A percentile compares a stretch with the other conserved stretches of the same genome.
Evolutionary conservation across 2,113 vertebrate species (phyloP).

Genomic region (Mesoclemmys tuberculata): DNA sequence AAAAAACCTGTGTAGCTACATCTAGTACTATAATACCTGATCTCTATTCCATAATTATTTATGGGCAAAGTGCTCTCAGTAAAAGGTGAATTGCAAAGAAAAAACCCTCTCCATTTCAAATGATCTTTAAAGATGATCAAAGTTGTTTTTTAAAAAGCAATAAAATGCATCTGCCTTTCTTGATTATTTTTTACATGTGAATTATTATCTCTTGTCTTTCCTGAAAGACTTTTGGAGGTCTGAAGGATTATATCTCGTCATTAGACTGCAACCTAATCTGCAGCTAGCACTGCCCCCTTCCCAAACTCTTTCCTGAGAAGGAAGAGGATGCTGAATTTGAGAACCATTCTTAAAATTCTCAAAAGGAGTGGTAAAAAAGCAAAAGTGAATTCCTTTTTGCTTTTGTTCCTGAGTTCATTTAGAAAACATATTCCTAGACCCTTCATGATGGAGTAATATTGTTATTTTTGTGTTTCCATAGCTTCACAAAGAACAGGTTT

Average conservation of each 20-base stretch:
- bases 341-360: neutral
- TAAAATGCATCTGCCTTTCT: neutral
- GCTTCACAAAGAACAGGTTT: neutral
- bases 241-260: neutral
- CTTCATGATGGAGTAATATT: neutral
- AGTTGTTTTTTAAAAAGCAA: neutral
- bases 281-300: neutral
- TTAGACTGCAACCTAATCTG: neutral
- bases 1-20: no score
- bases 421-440: neutral
- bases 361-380: neutral
- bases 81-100: neutral
- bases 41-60: neutral
- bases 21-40: neutral
- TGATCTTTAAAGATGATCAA: neutral
- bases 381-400: neutral
- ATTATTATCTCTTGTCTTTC: neutral
- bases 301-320: neutral
- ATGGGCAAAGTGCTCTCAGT: neutral
- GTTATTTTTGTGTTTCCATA: neutral
- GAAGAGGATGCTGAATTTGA: neutral
- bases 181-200: neutral
- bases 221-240: neutral
- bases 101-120: neutral
- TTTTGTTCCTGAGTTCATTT: neutral